Evolutionary conservation across 2,113 vertebrate species (phyloP), one percentile per base, ranked within the genome.

Genomic region (Myotis davidii): DNA sequence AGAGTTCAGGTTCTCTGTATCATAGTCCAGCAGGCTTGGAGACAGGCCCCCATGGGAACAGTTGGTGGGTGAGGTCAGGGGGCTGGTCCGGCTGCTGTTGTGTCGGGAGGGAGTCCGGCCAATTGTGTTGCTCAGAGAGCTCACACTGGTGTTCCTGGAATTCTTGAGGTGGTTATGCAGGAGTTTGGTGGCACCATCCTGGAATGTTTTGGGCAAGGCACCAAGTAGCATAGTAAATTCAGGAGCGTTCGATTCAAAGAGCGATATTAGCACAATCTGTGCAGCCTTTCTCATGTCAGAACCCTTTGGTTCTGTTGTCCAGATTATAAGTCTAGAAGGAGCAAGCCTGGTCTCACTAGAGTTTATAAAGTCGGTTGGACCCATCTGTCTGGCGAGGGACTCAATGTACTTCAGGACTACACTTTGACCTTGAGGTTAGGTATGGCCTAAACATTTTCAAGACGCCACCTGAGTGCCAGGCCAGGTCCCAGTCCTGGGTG

Each of bases 211-310:
- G 94, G 99, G 99, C 98, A 99, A 98, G 85, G 99, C 99, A 97
- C 99, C 99, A 97, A 99, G 99, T 98, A 99, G 98, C 99, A 99
- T 99, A 98, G 99, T 99, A 99, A 99, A 99, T 98, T 99, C 99
- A 0, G 99, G 99, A 27, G 99, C 99, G 97, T 99, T 99, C 98
- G 99, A 88, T 98, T 99, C 99, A 97, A 99, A 99, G 96, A 99
- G 98, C 89, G 99, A 98, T 97, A 99, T 99, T 85, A 99, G 99
- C 96, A 99, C 99, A 96, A 99, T 98, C 97, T 99, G 99, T 78
- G 99, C 99, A 45, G 99, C 99, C 99, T 99, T 99, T 98, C 99
- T 99, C 97, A 99, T 99, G 42, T 99, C 99, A 83, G 99, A 99
- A 97, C 99, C 99, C 98, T 99, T 99, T 98, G 99, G 99, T 98